Evolutionary conservation across 2,888 invertebrate genomes (phyloP), one percentile per base, ranked within the genome.

Genomic region (Zygaena filipendulae): DNA sequence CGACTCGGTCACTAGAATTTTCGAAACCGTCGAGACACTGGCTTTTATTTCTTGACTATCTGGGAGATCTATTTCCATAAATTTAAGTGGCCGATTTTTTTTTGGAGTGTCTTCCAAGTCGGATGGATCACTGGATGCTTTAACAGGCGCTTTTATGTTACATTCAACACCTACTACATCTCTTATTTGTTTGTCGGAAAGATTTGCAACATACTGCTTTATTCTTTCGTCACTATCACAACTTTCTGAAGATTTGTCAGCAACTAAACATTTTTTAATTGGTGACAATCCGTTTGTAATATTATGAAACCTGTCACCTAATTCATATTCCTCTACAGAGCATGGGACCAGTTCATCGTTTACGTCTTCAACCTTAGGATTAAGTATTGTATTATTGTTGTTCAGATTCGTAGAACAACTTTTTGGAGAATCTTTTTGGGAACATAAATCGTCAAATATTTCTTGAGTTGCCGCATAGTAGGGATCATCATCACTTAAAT

Each of bases 401-500:
- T 19, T 25, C 6, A 23, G 19, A 11, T 22, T 25, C 14, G 11
- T 29, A 9, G 10, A 27, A 11, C 23, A 18, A 2, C 21, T 20
- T 26, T 20, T 27, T 24, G 43, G 40, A 2, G 27, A 20, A 21
- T 48, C 39, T 44, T 30, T 50, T 50, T 75, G 74, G 11, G 70
- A 49, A 36, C 59, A 70, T 25, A 77, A 47, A 36, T 77, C 77
- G 13, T 60, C 40, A 8, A 51, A 45, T 34, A 79, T 43, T 11
- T 77, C 71, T 52, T 79, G 77, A 4, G 77, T 79, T 4, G 54
- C 50, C 19, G 48, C 44, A 41, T 79, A 77, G 46, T 64, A 74
- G 33, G 59, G 59, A 11, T 58, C 48, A 23, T 59, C 50, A 6
- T 41, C 40, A 1, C 39, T 34, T 20, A 8, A 4, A 13, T 28